A percentile compares a stretch with the other conserved stretches of the same genome.
Evolutionary conservation across 53 echinoderm and acorn worm species (phyloP).

Genomic region (Astropecten irregularis): DNA sequence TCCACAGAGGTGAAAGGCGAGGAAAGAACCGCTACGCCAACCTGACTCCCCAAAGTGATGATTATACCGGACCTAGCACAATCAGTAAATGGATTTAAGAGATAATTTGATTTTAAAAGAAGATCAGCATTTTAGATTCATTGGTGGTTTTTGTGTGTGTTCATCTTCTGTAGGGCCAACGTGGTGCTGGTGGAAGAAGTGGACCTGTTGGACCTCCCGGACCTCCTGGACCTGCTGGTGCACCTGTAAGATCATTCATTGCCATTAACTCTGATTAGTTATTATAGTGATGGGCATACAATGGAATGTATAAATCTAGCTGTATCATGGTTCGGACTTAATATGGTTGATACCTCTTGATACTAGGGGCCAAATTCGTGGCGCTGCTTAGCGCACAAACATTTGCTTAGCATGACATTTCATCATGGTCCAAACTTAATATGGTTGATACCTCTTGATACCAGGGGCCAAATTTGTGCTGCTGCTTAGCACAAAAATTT

Average conservation of each 20-base stretch:
- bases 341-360: background rate
- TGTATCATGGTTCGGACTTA: background rate
- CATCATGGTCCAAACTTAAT: background rate
- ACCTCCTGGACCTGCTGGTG: constrained; percentile 78
- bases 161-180: constrained; percentile 46
- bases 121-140: too few species aligned
- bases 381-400: background rate
- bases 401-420: background rate
- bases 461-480: background rate
- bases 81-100: too few species aligned
- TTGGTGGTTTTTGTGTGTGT: too few species aligned
- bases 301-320: background rate
- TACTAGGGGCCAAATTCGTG: background rate
- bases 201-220: constrained; percentile 76
- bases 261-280: background rate
- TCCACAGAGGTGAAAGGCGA: too few species aligned
- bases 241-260: constrained; percentile 69
- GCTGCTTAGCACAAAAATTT: too few species aligned
- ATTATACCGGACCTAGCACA: too few species aligned
- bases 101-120: too few species aligned
- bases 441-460: background rate
- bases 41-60: too few species aligned
- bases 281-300: background rate
- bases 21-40: too few species aligned
- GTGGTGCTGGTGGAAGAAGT: constrained; percentile 61